These are phyloP conservation scores for Microctonus aethiopoides DNA, from an alignment of 2,888 invertebrate species.

Conservation along the genomic window DNA sequence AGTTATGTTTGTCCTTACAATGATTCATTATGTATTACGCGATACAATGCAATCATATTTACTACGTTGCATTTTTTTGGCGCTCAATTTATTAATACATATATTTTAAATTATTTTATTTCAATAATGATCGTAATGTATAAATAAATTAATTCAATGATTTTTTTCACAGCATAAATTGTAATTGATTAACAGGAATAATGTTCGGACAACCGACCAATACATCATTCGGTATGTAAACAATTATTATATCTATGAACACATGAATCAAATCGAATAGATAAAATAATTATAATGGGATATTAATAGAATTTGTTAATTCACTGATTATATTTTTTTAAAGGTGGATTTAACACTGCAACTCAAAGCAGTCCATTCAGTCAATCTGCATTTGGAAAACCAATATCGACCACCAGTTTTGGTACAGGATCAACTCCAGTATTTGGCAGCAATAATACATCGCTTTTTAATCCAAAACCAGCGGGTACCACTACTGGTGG, in stretches of 20 bases:
- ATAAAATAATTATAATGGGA: conserved; percentile 8
- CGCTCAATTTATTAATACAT: neutral
- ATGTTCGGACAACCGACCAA: conserved; percentile 63
- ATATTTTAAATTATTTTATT: neutral
- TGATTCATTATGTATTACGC: neutral
- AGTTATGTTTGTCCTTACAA: neutral
- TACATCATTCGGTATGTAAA: conserved; percentile 64
- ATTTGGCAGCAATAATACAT: conserved; percentile 74
- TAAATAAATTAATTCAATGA: neutral
- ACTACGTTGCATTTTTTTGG: too few relatives aligned
- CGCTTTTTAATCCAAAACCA: conserved; percentile 71
- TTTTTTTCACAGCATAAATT: neutral
- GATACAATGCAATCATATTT: neutral
- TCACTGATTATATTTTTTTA: too few relatives aligned
- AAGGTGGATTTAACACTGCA: conserved; percentile 69
- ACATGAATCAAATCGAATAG: conserved; percentile 47
- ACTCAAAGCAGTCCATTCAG: conserved; percentile 70
- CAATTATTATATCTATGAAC: conserved; percentile 24
- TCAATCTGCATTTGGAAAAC: conserved; percentile 70
- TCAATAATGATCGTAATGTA: neutral
- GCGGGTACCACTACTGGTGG: conserved; percentile 69
- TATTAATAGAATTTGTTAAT: too few relatives aligned
- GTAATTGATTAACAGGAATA: neutral
- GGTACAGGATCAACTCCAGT: conserved; percentile 74
- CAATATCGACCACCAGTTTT: conserved; percentile 73